Base-by-base conservation (phyloP, 2,888 invertebrate genomes). In the Lepeophtheirus nordmannii region DNA sequence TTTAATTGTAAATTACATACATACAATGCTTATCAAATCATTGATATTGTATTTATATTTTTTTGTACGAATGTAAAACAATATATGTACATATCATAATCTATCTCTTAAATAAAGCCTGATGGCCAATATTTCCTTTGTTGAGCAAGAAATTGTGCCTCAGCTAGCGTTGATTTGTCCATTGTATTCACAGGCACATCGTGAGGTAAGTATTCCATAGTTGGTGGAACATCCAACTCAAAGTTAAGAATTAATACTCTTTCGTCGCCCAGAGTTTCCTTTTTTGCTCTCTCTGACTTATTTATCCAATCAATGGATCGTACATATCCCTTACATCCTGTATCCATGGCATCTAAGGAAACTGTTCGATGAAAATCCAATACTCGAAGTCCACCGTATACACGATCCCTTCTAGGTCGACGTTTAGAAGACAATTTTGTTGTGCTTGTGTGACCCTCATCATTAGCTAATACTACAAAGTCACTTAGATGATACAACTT, bases 111-210 rank as follows among this genome's bases (percentile, higher is more conserved):
- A 20, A 63, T 20, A 14, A 63, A 63, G 14, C 56, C 63, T 22
- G 53, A 56, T 14, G 63, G 63, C 63, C 63, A 63, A 22, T 56
- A 63, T 46, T 56, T 46, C n/a, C 63, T 20, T 40, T 63, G 63
- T 38, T 63, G 63, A 46, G 53, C 56, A 22, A 63, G 23, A 30
- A 63, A 63, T 53, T 63, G 63, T 22, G 63, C 63, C 17, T 63
- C 63, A 8, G 63, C 63, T 22, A 63, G 20, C 7, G 56, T 38
- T 1, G 22, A 22, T 22, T 63, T 63, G 22, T 63, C 63, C 53
- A 63, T 22, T 3, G 38, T 63, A 46, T 63, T 41, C 41, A 63
- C 63, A 37, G 63, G 63, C 23, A 63, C 56, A 14, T 23, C 37
- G 38, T 56, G 62, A n/a, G 63, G 63, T 8, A 63, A 22, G 22